phyloP scores from a whole-genome alignment of 1,140 invertebrate genomes.

The Ridgeia piscesae region DNA sequence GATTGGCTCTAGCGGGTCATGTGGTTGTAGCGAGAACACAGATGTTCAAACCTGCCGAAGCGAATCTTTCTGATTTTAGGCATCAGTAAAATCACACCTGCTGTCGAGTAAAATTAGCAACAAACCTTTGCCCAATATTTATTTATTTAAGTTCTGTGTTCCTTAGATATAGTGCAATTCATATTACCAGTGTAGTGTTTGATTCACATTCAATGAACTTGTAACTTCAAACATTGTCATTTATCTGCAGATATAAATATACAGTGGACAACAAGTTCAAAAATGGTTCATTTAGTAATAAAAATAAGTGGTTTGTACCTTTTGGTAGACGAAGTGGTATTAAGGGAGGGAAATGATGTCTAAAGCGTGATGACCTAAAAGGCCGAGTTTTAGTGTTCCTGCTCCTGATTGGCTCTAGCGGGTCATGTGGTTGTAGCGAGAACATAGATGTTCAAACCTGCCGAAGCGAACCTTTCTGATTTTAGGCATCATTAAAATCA shows the following conservation, averaged over 20 bases:
- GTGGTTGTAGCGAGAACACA: not conserved
- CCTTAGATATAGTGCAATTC: no score
- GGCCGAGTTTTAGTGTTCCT: not conserved
- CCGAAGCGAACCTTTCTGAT: not conserved
- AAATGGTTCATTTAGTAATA: not conserved
- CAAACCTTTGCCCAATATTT: not conserved
- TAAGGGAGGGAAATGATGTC: not conserved
- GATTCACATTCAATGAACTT: no score
- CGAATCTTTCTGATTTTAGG: not conserved
- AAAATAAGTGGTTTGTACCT: not conserved
- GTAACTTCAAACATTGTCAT: no score
- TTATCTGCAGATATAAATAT: no score
- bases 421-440: not conserved
- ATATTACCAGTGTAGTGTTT: no score
- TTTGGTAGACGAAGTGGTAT: not conserved
- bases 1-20: not conserved
- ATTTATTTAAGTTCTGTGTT: no score
- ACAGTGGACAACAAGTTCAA: no score
- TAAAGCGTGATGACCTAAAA: not conserved
- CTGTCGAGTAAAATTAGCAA: not conserved
- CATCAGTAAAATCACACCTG: not conserved
- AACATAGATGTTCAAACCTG: not conserved
- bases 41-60: slow-evolving; percentile 3
- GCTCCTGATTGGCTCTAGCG: slow-evolving; percentile 3
- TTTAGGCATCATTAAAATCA: not conserved